These are phyloP conservation scores for Drosophila meridionalis DNA, from an alignment of 2,888 invertebrate species.

Conservation along the genomic window DNA sequence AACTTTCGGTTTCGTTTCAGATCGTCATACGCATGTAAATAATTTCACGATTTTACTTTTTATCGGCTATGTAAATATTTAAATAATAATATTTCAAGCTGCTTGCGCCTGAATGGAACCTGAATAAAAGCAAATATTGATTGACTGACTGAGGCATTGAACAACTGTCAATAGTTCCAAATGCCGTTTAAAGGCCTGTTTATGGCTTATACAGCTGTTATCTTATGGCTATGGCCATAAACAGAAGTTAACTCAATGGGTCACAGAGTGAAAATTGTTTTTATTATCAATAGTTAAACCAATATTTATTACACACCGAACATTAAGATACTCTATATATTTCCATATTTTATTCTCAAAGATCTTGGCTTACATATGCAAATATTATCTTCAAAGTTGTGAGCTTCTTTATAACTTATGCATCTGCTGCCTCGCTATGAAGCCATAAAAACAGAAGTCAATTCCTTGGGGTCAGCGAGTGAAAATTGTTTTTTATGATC, in stretches of 20 bases:
- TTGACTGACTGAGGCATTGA: constrained; percentile 6
- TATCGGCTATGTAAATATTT: constrained; percentile 61
- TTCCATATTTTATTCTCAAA: background rate
- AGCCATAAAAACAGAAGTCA: constrained; percentile 52
- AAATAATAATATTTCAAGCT: constrained; percentile 40
- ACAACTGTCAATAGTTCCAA: background rate
- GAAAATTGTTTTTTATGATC: constrained; percentile 73
- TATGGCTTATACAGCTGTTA: constrained; percentile 18
- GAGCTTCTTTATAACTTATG: constrained; percentile 3
- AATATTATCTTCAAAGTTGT: background rate
- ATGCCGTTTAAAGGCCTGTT: background rate
- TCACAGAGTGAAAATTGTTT: constrained; percentile 48
- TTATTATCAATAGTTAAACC: constrained; percentile 49
- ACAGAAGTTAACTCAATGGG: constrained; percentile 62
- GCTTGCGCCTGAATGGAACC: constrained; percentile 6
- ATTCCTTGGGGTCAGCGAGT: constrained; percentile 62
- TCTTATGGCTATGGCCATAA: constrained; percentile 19
- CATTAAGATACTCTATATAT: constrained; percentile 8
- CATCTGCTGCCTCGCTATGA: constrained; percentile 8
- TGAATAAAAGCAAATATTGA: constrained; percentile 49
- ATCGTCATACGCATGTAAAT: background rate
- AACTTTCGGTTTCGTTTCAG: constrained; percentile 51
- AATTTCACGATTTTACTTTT: constrained; percentile 36
- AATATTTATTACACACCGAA: background rate
- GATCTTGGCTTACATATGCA: constrained; percentile 2